Evolutionary conservation across 1,140 invertebrate genomes (phyloP), one percentile per base, ranked within the genome.

Genomic region (Bathynomus jamesi): DNA sequence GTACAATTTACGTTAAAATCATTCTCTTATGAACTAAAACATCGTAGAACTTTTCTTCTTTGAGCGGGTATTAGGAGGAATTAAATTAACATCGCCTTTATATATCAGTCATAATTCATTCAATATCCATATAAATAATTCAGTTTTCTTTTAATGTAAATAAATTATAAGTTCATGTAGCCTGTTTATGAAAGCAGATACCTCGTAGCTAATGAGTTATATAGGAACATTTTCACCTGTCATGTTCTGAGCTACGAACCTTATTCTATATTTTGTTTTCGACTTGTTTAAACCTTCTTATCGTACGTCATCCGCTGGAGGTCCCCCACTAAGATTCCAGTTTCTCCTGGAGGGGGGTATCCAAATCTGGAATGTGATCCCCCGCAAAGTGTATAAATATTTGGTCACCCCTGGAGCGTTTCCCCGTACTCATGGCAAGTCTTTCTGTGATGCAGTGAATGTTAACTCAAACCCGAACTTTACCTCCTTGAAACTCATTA

Each of bases 341-440:
- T 29, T 27, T 64, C 62, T 21, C 62, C 27, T 29, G 25, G 17
- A 29, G n/a, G 62, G 62, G 27, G 28, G 62, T 4, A 11, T 53
- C 40, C 40, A 53, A 53, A 2, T 53, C 40, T 28, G 62, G 28
- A 64, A 64, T 64, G 4, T 17, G 62, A 64, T 64, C 62, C 62
- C 62, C 62, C 62, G 62, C 62, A 29, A 64, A 64, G 62, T 64
- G 62, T 24, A 64, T 64, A 64, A 64, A 64, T 64, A 64, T 64
- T 64, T 64, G 62, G 25, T 64, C 62, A 28, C 62, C 62, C 62
- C 62, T 17, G 62, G 25, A 17, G 62, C 62, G 62, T 27, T 27
- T n/a, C 27, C 28, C 28, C 27, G 21, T 21, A 53, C 40, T 53
- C 40, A 53, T 53, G 40, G 40, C 40, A 17, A 53, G 40, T 53